phyloP scores from a whole-genome alignment of 2,113 vertebrate genomes.

The Carassius carassius region DNA sequence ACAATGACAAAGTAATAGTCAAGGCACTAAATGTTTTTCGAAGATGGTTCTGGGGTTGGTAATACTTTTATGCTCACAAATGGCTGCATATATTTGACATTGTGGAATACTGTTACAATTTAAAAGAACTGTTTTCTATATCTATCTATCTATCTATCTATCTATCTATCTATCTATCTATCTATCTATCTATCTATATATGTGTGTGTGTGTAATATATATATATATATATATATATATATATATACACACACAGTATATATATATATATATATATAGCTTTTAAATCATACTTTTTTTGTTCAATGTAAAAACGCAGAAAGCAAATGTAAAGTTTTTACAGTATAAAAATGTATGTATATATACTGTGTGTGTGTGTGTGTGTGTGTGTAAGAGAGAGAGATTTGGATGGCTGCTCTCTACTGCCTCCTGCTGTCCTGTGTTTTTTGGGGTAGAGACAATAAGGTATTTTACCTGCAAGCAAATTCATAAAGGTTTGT shows the following conservation, averaged over 20 bases:
- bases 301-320: background rate
- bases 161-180: background rate
- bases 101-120: background rate
- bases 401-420: background rate
- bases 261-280: too few species aligned
- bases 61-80: background rate
- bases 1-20: background rate
- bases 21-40: background rate
- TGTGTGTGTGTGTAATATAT: too few species aligned
- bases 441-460: constrained; percentile 1
- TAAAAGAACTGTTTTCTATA: background rate
- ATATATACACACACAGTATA: too few species aligned
- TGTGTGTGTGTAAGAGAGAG: background rate
- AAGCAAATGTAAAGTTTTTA: background rate
- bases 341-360: background rate
- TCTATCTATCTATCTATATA: background rate
- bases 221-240: too few species aligned
- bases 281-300: background rate
- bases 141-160: background rate
- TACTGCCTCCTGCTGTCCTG: constrained; percentile 34
- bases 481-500: background rate
- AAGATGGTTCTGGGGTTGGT: background rate
- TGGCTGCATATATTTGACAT: background rate
- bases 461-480: background rate
- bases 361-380: background rate